These are phyloP conservation scores for Lipotes vexillifer DNA, from an alignment of 2,113 vertebrate genomes.

Conservation along the genomic window DNA sequence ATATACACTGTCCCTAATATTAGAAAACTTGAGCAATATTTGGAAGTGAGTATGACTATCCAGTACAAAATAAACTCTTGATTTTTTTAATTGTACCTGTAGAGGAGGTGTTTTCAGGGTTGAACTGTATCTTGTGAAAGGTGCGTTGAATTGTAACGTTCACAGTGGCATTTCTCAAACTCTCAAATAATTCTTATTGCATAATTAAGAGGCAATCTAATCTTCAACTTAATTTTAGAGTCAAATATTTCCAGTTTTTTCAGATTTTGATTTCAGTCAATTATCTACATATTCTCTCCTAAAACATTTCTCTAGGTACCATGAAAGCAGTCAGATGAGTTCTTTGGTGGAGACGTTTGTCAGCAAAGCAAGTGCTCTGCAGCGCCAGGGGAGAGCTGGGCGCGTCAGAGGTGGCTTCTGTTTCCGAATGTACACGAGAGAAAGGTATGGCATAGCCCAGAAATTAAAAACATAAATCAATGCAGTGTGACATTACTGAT, in stretches of 20 bases:
- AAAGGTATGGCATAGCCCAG: conserved; percentile 75
- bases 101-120: background rate
- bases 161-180: background rate
- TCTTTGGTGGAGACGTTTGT: conserved; percentile 97
- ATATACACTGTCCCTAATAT: background rate
- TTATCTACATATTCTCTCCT: background rate
- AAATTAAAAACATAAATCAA: background rate
- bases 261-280: background rate
- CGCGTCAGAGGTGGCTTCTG: conserved; percentile 93
- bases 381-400: conserved; percentile 96
- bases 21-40: background rate
- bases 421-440: conserved; percentile 92
- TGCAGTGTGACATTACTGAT: background rate
- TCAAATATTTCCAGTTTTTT: background rate
- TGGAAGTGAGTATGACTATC: background rate
- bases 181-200: background rate
- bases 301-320: conserved; percentile 84
- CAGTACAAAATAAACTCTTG: background rate
- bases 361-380: conserved; percentile 97
- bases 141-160: background rate
- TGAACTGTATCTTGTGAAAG: background rate
- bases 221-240: background rate
- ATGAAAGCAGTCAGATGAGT: conserved; percentile 99
- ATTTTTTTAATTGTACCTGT: background rate
- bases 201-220: background rate